Base-by-base conservation (phyloP, 2,888 invertebrate genomes). In the Nomada ferruginata region DNA sequence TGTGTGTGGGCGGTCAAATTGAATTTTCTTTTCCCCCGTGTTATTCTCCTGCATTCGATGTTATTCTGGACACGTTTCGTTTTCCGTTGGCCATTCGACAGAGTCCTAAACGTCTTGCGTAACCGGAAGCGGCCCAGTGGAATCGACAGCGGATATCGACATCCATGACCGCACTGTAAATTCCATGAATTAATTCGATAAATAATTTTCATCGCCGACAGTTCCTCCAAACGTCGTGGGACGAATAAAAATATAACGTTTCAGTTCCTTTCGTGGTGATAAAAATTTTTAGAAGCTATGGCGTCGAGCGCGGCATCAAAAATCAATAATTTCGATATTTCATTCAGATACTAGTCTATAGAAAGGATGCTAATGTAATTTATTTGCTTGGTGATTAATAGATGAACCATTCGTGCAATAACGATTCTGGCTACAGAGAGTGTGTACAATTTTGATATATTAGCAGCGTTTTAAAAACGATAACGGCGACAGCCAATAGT, bases 1-100 rank as follows among this genome's bases (percentile, higher is more conserved):
- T 23, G 50, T 26, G 52, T 13, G 47, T 15, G 65, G 64, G 10
- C 44, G 52, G 55, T 26, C 59, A 63, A 74, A 81, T 65, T 60
- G 47, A 79, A 78, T 78, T 57, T 47, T 20, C 57, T 61, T 53
- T 61, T 68, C 61, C 57, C 59, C 10, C 36, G 26, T 52, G 63
- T 50, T 26, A 23, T 69, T 63, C 73, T 29, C 10, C 29, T 20
- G 4, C 36, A 26, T 23, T 23, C 60, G n/a, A 11, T 57, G 74
- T 82, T 82, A 86, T 86, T 86, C 86, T 52, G 60, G 55, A 53
- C 86, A 86, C 86, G 86, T 86, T 55, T 60, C 76, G 72, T 86
- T 84, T 86, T 79, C 79, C 83, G 78, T 53, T 47, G 68, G 53
- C 63, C n/a, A 69, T 60, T 69, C 74, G 53, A 66, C 65, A 73